phyloP scores from a whole-genome alignment of 2,113 vertebrate species.

The Rhabdomys dilectus region DNA sequence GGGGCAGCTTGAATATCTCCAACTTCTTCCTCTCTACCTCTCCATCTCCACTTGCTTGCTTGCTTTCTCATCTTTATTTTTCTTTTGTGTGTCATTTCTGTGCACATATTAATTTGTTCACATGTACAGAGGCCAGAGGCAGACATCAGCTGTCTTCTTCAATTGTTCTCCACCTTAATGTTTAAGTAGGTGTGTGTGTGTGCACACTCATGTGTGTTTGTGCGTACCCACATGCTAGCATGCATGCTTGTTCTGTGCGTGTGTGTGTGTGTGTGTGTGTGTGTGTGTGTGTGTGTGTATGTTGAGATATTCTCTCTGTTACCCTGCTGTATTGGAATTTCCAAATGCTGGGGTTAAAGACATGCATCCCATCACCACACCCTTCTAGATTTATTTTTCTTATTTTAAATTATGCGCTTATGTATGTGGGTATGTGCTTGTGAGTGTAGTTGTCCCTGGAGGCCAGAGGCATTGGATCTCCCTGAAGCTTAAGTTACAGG shows the following conservation, averaged over 20 bases:
- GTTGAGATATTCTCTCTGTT: not conserved
- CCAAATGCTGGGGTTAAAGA: not conserved
- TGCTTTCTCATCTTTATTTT: not conserved
- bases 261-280: not conserved
- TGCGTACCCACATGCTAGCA: not conserved
- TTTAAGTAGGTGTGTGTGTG: not conserved
- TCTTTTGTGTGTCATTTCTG: not conserved
- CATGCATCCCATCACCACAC: not conserved
- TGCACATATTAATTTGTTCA: not conserved
- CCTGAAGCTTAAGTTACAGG: not conserved
- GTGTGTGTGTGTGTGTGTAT: not conserved
- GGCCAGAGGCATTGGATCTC: not conserved
- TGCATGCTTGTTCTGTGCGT: not conserved
- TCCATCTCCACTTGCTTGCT: accelerated
- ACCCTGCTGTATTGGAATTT: not conserved
- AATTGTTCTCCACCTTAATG: not conserved
- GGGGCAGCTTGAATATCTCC: not conserved
- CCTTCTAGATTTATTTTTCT: not conserved
- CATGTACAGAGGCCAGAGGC: not conserved
- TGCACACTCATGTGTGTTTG: not conserved
- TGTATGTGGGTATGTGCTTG: not conserved
- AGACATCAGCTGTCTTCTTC: not conserved
- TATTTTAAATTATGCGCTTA: not conserved
- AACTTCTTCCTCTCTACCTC: not conserved
- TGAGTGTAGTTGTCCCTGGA: not conserved